These are phyloP conservation scores for Petroica traversi DNA, from an alignment of 2,113 vertebrate genomes.

Conservation along the genomic window DNA sequence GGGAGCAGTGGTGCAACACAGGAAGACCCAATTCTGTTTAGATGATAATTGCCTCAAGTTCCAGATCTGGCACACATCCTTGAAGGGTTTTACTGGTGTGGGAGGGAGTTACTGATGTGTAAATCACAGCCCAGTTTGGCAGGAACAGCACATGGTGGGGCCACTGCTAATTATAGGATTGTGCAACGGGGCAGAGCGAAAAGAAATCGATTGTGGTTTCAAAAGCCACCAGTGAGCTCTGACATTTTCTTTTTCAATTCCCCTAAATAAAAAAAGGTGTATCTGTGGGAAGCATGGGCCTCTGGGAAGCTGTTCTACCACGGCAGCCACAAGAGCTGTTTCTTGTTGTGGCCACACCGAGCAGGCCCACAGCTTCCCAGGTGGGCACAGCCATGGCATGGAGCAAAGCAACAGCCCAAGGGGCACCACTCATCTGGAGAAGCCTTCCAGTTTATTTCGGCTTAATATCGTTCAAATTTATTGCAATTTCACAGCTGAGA, in stretches of 20 bases:
- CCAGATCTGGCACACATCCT: background rate
- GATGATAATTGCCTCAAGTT: background rate
- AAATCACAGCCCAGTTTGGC: background rate
- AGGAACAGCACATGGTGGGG: fast-evolving
- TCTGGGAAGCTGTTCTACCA: background rate
- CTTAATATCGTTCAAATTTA: background rate
- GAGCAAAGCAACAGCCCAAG: background rate
- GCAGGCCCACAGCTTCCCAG: fast-evolving
- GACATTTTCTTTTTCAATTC: background rate
- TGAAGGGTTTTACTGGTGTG: fast-evolving
- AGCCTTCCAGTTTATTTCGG: background rate
- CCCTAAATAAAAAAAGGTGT: background rate
- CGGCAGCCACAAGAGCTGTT: background rate
- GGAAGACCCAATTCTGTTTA: background rate
- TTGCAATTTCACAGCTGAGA: background rate
- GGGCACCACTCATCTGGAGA: background rate
- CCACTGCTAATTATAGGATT: background rate
- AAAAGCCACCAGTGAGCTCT: background rate
- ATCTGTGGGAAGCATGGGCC: background rate
- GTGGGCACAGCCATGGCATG: fast-evolving
- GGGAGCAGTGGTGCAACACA: no score
- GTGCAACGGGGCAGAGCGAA: background rate
- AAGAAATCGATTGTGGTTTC: background rate
- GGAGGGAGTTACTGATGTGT: background rate
- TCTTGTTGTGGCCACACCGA: fast-evolving